These are phyloP conservation scores for Phragmatobia fuliginosa DNA, from an alignment of 2,888 invertebrate genomes.

Conservation along the genomic window DNA sequence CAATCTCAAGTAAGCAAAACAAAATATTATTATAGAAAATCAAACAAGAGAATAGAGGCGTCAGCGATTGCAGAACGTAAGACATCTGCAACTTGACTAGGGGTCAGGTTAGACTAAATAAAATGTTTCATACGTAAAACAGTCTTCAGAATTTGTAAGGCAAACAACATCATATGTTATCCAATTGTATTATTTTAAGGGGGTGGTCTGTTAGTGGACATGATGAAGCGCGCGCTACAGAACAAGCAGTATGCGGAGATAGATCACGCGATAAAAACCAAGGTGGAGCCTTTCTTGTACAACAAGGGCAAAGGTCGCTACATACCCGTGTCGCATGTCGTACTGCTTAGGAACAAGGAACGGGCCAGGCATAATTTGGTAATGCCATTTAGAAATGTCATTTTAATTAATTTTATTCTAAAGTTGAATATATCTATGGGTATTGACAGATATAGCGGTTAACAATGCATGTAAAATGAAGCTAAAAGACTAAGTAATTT, in stretches of 20 bases:
- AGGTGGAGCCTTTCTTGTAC: constrained; percentile 96
- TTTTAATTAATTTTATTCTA: too few relatives aligned
- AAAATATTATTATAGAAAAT: too few relatives aligned
- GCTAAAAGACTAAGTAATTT: too few relatives aligned
- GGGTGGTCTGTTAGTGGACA: constrained; percentile 96
- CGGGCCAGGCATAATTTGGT: constrained; percentile 93
- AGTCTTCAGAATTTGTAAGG: background rate
- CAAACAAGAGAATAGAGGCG: too few relatives aligned
- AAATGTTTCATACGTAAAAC: too few relatives aligned
- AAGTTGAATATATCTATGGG: too few relatives aligned
- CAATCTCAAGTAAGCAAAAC: too few relatives aligned
- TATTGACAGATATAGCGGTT: background rate
- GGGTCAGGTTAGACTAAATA: too few relatives aligned
- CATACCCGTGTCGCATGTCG: constrained; percentile 95
- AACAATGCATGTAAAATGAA: background rate
- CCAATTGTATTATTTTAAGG: constrained; percentile 79
- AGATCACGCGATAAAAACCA: constrained; percentile 96
- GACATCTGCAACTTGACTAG: too few relatives aligned
- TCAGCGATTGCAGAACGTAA: too few relatives aligned
- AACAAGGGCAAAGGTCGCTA: constrained; percentile 97
- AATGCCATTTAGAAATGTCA: constrained; percentile 30
- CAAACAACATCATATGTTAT: background rate
- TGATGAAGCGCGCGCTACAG: constrained; percentile 96
- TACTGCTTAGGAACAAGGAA: constrained; percentile 95
- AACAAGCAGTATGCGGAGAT: constrained; percentile 96